phyloP scores from a whole-genome alignment of 2,888 invertebrate species.

The Agapetus fuscipes region DNA sequence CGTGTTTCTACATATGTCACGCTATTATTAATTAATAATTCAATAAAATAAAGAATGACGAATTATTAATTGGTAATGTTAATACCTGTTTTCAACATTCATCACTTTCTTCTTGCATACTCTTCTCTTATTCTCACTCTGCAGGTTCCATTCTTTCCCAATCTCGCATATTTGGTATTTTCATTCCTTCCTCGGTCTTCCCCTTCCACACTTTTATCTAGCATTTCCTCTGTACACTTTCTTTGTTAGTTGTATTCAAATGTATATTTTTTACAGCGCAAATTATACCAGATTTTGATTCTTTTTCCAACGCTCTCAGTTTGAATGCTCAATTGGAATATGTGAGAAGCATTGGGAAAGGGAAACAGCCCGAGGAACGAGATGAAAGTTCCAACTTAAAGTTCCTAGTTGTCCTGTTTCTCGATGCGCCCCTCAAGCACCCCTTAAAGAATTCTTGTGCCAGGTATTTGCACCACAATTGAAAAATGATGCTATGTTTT shows the following conservation, averaged over 20 bases:
- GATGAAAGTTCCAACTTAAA: not conserved
- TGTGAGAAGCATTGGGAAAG: constrained; percentile 9
- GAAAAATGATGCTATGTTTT: not conserved
- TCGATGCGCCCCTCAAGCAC: constrained; percentile 31
- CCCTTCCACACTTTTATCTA: too few species aligned
- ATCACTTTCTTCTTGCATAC: too few species aligned
- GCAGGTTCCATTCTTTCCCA: too few species aligned
- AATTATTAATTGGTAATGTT: too few species aligned
- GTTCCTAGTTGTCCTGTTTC: constrained; percentile 30
- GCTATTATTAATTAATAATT: too few species aligned
- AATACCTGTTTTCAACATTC: too few species aligned
- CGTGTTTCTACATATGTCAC: too few species aligned
- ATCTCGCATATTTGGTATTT: too few species aligned
- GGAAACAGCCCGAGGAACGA: constrained; percentile 1
- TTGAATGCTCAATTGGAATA: constrained; percentile 14
- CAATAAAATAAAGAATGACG: too few species aligned
- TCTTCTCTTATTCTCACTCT: too few species aligned
- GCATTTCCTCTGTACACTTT: too few species aligned
- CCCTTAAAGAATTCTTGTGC: constrained; percentile 31
- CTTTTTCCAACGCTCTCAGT: constrained; percentile 9
- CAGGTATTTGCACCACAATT: constrained; percentile 28
- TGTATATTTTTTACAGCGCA: not conserved
- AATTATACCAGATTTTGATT: constrained; percentile 5
- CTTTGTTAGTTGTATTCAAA: not conserved
- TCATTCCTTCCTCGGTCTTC: too few species aligned